These are phyloP conservation scores for Brachionus calyciflorus DNA, from an alignment of 1,140 invertebrate species.

Conservation along the genomic window DNA sequence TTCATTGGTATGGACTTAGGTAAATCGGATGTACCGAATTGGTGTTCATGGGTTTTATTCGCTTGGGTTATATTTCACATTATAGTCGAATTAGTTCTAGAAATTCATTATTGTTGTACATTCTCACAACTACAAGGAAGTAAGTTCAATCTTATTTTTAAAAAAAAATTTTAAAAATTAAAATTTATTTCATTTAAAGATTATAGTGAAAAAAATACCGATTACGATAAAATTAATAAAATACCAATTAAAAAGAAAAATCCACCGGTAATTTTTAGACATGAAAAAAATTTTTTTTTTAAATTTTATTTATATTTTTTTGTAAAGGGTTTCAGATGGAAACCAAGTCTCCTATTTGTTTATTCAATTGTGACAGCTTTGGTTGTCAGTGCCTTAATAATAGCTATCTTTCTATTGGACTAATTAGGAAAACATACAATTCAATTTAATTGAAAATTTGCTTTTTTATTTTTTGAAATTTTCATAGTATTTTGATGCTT, in stretches of 20 bases:
- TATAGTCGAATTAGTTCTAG: conserved; percentile 43
- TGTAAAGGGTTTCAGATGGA: conserved; percentile 39
- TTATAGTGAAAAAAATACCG: conserved; percentile 45
- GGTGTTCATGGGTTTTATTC: conserved; percentile 43
- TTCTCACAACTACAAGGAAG: conserved; percentile 45
- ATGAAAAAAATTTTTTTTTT: too few relatives aligned
- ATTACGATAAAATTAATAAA: conserved; percentile 46
- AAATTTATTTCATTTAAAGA: conserved; percentile 14
- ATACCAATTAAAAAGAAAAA: conserved; percentile 35
- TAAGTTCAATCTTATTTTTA: neutral
- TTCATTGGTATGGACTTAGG: conserved; percentile 45
- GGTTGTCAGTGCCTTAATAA: conserved; percentile 24
- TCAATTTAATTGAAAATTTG: too few relatives aligned
- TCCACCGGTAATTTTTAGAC: neutral
- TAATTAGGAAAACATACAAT: neutral
- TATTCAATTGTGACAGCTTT: conserved; percentile 42
- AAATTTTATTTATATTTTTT: neutral
- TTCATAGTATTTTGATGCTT: too few relatives aligned
- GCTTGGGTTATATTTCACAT: conserved; percentile 47
- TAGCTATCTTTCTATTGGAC: conserved; percentile 38
- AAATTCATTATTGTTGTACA: conserved; percentile 46
- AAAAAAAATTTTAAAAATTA: neutral
- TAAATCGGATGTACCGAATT: conserved; percentile 11
- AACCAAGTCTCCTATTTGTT: conserved; percentile 25
- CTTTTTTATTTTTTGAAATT: too few relatives aligned